phyloP scores from a whole-genome alignment of 2,797 vertebrate species.

The Chiloscyllium punctatum region DNA sequence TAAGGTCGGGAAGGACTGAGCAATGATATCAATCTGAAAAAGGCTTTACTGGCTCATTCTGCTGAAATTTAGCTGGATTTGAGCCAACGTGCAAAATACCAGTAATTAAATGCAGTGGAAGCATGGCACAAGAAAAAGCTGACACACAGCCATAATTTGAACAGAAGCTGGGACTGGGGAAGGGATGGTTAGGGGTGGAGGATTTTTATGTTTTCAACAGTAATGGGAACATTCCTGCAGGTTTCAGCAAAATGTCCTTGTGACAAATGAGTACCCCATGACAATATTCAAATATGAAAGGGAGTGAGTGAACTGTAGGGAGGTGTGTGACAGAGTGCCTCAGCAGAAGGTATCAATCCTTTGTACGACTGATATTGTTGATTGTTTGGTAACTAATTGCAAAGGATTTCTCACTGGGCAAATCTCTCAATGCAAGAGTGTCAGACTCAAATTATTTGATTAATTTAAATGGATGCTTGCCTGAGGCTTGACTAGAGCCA shows the following conservation, averaged over 20 bases:
- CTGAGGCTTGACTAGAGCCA: background rate
- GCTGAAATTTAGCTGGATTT: background rate
- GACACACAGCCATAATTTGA: background rate
- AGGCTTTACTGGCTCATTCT: background rate
- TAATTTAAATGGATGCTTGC: conserved; percentile 18
- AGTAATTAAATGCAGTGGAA: background rate
- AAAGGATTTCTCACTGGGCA: background rate
- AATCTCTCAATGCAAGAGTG: background rate
- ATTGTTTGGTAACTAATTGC: background rate
- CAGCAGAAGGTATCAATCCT: background rate
- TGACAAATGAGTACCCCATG: background rate
- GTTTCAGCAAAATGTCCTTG: background rate
- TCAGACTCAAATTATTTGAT: background rate
- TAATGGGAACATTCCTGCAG: background rate
- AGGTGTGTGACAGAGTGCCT: background rate
- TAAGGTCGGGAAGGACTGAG: background rate
- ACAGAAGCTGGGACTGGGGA: no score
- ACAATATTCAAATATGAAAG: no score
- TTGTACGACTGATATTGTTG: background rate
- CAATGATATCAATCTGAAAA: background rate
- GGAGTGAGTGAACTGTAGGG: background rate
- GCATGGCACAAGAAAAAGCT: background rate
- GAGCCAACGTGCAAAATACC: background rate
- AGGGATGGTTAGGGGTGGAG: no score
- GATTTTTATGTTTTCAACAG: no score